A percentile compares a stretch with the other conserved stretches of the same genome.
Evolutionary conservation across 2,888 invertebrate species (phyloP).

Genomic region (Ptychoptera albimana): DNA sequence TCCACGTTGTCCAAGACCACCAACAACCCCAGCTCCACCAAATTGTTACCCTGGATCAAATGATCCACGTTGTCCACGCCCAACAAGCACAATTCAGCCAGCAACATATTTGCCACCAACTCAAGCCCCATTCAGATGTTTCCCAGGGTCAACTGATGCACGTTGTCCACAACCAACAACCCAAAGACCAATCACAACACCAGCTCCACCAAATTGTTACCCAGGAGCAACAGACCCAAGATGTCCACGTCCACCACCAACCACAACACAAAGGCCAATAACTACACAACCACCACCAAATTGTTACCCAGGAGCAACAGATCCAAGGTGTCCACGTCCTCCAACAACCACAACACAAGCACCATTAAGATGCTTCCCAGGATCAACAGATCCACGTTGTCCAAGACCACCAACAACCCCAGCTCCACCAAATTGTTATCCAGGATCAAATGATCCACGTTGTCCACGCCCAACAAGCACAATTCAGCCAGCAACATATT

Average conservation of each 20-base stretch:
- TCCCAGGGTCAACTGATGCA: constrained; percentile 10
- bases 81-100: no score
- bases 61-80: constrained; percentile 19
- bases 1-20: no score
- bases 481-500: no score
- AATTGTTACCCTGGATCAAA: constrained; percentile 16
- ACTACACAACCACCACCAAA: no score
- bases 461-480: constrained; percentile 15
- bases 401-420: constrained; percentile 28
- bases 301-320: constrained; percentile 21
- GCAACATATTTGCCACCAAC: no score
- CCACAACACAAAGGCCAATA: no score
- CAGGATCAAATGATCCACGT: constrained; percentile 21
- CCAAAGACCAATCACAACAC: constrained; percentile 10
- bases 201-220: constrained; percentile 18
- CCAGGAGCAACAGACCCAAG: constrained; percentile 24
- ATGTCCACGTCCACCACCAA: constrained; percentile 19
- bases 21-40: no score
- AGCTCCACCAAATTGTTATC: constrained; percentile 28
- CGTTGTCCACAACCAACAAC: constrained; percentile 20
- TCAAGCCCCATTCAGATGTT: not conserved
- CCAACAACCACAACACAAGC: constrained; percentile 8
- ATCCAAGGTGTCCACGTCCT: constrained; percentile 19
- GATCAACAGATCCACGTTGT: constrained; percentile 20
- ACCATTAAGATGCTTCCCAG: constrained; percentile 16